Percentiles rank a stretch among this genome's conserved stretches.
phyloP scores from a whole-genome alignment of 1,140 invertebrate species.

The Bombus impatiens region DNA sequence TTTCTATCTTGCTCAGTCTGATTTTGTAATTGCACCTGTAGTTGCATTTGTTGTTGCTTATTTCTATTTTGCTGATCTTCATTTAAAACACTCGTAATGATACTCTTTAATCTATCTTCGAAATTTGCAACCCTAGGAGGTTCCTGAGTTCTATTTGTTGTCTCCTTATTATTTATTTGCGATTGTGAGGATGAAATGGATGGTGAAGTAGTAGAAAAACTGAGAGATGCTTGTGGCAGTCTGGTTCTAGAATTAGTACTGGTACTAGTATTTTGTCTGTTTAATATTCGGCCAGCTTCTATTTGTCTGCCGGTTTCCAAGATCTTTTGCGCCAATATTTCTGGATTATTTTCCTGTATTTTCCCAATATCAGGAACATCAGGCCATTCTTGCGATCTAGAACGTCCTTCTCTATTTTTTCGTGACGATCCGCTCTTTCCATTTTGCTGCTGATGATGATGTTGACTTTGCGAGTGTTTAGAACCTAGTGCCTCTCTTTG shows the following conservation, averaged over 20 bases:
- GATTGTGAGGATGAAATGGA: constrained; percentile 72
- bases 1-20: constrained; percentile 79
- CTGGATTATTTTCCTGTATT: constrained; percentile 95
- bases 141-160: constrained; percentile 84
- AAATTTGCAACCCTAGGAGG: constrained; percentile 93
- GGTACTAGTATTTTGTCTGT: constrained; percentile 63
- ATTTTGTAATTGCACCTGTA: constrained; percentile 71
- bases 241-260: constrained; percentile 70
- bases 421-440: constrained; percentile 79
- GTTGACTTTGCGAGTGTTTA: constrained; percentile 69
- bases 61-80: constrained; percentile 88
- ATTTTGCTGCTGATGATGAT: constrained; percentile 69
- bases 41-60: constrained; percentile 77
- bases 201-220: constrained; percentile 67
- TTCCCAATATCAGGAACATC: constrained; percentile 94
- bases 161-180: constrained; percentile 77
- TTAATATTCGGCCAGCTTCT: constrained; percentile 88
- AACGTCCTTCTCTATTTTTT: constrained; percentile 88
- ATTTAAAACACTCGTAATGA: constrained; percentile 94
- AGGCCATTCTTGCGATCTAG: constrained; percentile 94
- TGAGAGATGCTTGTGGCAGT: constrained; percentile 78
- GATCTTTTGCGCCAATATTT: constrained; percentile 94
- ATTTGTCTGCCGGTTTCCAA: constrained; percentile 93
- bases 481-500: constrained; percentile 67
- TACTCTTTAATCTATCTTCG: constrained; percentile 95